Evolutionary conservation across 2,888 invertebrate species (phyloP).

Genomic region (Protonemura montana): DNA sequence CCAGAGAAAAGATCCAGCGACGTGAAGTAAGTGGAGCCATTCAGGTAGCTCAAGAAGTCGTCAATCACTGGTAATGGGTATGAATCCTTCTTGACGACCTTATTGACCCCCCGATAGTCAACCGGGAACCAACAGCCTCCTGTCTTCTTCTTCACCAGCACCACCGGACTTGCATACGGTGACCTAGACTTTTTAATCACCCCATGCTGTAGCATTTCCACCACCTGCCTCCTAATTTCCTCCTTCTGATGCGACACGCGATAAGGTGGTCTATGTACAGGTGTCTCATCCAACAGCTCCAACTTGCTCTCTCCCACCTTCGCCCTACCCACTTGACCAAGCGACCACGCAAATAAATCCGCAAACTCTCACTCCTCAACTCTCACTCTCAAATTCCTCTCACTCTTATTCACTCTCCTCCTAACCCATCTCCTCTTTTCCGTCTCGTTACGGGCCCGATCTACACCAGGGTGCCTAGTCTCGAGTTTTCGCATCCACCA

Average conservation of each 20-base stretch:
- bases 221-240: neutral
- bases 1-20: no score
- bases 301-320: neutral
- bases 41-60: neutral
- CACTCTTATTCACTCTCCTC: no score
- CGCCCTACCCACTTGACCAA: neutral
- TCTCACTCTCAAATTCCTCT: no score
- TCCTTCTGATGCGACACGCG: neutral
- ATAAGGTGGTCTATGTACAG: neutral
- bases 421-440: no score
- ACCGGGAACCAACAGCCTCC: neutral
- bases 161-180: conserved; percentile 17
- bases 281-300: neutral
- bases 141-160: conserved; percentile 21
- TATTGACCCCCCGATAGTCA: neutral
- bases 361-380: no score
- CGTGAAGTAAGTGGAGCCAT: neutral
- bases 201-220: neutral
- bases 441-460: no score
- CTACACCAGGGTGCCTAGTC: no score
- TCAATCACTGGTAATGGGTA: neutral
- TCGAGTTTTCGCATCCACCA: no score
- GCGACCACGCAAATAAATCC: neutral
- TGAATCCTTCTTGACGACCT: neutral
- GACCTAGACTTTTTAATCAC: no score